A percentile compares a stretch with the other conserved stretches of the same genome.
These are phyloP conservation scores for Lithophane ornitopus DNA, from an alignment of 2,888 invertebrate genomes.

Conservation along the genomic window DNA sequence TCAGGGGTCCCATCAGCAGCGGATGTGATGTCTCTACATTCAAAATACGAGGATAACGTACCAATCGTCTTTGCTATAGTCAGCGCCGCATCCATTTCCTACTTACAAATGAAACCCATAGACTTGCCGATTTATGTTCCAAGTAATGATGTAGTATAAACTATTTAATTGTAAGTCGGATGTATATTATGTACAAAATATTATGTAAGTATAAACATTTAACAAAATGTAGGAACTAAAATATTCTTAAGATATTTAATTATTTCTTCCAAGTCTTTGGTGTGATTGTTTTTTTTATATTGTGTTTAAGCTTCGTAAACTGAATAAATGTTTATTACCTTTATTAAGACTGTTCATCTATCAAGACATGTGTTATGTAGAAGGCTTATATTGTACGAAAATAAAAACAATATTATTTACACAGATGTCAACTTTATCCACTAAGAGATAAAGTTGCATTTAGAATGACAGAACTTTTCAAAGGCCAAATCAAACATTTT, in stretches of 20 bases:
- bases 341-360: slow-evolving; percentile 19
- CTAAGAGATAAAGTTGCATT: background rate
- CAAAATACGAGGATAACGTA: slow-evolving; percentile 78
- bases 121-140: slow-evolving; percentile 80
- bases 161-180: slow-evolving; percentile 24
- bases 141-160: slow-evolving; percentile 64
- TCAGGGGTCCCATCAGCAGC: slow-evolving; percentile 74
- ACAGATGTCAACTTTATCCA: background rate
- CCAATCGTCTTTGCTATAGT: slow-evolving; percentile 85
- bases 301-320: background rate
- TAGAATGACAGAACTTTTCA: slow-evolving; percentile 5
- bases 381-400: background rate
- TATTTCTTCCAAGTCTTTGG: background rate
- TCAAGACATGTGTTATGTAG: background rate
- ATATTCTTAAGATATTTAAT: slow-evolving; percentile 10
- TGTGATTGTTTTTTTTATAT: background rate
- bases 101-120: slow-evolving; percentile 82
- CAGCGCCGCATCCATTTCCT: slow-evolving; percentile 82
- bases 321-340: slow-evolving; percentile 14
- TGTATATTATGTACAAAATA: slow-evolving; percentile 6
- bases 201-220: background rate
- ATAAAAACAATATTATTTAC: background rate
- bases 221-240: slow-evolving; percentile 5
- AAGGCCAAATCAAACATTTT: background rate
- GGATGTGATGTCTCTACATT: slow-evolving; percentile 76